phyloP scores from a whole-genome alignment of 2,113 vertebrate genomes.

The Leptosomus discolor region DNA sequence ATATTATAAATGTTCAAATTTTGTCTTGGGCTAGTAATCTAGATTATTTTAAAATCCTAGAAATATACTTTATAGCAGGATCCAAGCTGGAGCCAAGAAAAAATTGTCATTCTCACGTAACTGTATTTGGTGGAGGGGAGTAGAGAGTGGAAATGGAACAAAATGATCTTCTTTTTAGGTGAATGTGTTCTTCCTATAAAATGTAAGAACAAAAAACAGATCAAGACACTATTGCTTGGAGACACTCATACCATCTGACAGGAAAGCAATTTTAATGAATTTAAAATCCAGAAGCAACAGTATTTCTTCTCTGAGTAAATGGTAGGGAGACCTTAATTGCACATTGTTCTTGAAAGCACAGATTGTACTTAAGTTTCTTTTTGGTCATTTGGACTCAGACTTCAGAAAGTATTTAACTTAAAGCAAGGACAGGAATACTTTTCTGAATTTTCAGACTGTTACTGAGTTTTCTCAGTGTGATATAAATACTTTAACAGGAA shows the following conservation, averaged over 20 bases:
- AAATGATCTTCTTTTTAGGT: neutral
- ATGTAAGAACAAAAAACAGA: neutral
- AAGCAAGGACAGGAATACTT: neutral
- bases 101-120: neutral
- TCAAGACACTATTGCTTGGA: neutral
- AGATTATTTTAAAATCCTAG: neutral
- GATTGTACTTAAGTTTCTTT: neutral
- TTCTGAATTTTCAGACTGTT: neutral
- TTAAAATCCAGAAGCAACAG: slow-evolving; percentile 1
- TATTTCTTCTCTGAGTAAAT: slow-evolving; percentile 1
- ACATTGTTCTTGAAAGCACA: neutral
- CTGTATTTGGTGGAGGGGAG: neutral
- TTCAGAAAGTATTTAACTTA: neutral
- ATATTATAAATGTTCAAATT: neutral
- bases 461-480: neutral
- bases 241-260: neutral
- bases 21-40: neutral
- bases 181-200: neutral
- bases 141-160: neutral
- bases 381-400: neutral
- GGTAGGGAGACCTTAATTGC: slow-evolving; percentile 6
- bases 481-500: neutral
- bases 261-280: slow-evolving; percentile 6
- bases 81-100: neutral
- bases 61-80: neutral